Conservation (phyloP, 2,797 vertebrate genomes). For the Eidolon dupreanum region DNA sequence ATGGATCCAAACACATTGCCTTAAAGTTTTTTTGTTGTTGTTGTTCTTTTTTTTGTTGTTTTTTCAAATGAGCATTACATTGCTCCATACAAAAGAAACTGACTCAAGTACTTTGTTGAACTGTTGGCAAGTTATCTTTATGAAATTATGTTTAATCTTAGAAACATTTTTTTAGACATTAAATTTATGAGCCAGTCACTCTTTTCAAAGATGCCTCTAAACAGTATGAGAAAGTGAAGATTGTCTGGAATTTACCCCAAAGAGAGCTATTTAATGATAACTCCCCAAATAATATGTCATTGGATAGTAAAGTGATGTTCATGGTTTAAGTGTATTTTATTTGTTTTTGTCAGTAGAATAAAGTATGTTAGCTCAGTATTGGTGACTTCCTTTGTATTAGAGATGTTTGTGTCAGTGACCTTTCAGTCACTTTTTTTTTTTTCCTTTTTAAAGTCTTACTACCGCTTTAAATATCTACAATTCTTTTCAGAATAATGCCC, state of each 20-base stretch:
- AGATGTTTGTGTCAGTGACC: neutral
- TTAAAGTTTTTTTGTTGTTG: neutral
- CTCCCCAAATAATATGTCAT: neutral
- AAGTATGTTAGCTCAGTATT: neutral
- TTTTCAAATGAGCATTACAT: neutral
- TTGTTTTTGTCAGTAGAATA: neutral
- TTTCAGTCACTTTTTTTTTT: neutral
- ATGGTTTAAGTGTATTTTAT: neutral
- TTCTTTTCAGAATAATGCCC: neutral
- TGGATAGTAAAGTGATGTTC: neutral
- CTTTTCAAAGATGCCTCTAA: neutral
- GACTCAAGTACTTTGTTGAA: neutral
- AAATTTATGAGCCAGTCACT: neutral
- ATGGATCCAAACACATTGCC: neutral
- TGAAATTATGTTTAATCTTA: neutral
- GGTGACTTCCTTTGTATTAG: neutral
- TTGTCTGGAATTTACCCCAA: conserved; percentile 1
- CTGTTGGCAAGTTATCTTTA: neutral
- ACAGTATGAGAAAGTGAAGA: neutral
- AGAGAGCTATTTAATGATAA: neutral
- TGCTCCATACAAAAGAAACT: neutral
- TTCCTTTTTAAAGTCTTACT: neutral
- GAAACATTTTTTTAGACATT: neutral
- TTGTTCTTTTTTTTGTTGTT: neutral
- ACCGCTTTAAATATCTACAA: neutral